Evolutionary conservation across 2,113 vertebrate species (phyloP).

Genomic region (Amphiprion ocellaris): DNA sequence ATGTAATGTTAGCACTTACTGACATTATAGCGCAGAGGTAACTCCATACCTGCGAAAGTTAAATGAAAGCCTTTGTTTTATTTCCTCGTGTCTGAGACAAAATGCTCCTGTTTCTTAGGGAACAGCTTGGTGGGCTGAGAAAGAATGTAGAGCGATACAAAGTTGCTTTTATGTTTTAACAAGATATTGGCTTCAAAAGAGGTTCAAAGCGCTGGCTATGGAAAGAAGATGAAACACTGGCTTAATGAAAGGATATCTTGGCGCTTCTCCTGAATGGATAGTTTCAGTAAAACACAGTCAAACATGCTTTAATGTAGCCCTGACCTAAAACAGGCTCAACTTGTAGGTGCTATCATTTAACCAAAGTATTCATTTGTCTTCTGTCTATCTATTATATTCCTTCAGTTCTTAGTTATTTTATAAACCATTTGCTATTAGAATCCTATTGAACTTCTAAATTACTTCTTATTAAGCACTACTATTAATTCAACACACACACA

Average conservation of each 20-base stretch:
- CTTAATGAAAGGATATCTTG: conserved; percentile 56
- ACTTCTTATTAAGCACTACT: not conserved
- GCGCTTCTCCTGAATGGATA: conserved; percentile 40
- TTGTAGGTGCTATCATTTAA: not conserved
- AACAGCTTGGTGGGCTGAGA: conserved; percentile 12
- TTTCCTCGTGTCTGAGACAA: conserved; percentile 56
- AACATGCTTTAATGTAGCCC: conserved; percentile 20
- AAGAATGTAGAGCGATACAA: conserved; percentile 23
- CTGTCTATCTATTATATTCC: no score
- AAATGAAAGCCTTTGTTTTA: conserved; percentile 76
- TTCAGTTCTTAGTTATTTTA: no score
- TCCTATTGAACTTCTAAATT: not conserved
- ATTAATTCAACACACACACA: not conserved
- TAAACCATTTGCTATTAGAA: no score
- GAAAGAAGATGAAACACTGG: conserved; percentile 46
- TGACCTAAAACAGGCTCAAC: conserved; percentile 21
- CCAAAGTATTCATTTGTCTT: not conserved
- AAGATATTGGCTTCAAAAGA: conserved; percentile 58
- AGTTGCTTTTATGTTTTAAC: conserved; percentile 36
- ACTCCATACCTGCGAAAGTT: conserved; percentile 73
- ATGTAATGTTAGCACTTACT: conserved; percentile 87
- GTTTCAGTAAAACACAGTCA: conserved; percentile 30
- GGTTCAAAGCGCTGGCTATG: conserved; percentile 43
- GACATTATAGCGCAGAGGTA: conserved; percentile 81
- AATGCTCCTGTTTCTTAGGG: conserved; percentile 42